These are phyloP conservation scores for Lasioglossum malachurum DNA, from an alignment of 2,888 invertebrate species.

Conservation along the genomic window DNA sequence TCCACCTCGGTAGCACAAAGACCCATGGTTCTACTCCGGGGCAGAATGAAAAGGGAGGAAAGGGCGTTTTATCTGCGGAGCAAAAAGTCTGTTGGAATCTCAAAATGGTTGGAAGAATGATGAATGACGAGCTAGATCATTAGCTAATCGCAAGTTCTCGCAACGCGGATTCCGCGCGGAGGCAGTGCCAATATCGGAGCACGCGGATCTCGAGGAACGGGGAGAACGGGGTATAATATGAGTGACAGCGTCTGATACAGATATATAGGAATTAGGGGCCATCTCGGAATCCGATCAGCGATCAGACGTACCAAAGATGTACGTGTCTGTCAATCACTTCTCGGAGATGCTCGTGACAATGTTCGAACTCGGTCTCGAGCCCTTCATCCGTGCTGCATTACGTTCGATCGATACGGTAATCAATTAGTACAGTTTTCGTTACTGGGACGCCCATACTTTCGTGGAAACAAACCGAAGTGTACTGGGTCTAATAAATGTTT, in stretches of 20 bases:
- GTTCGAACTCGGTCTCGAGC: slow-evolving; percentile 19
- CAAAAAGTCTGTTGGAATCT: slow-evolving; percentile 31
- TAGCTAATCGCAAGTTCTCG: slow-evolving; percentile 43
- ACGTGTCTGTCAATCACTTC: slow-evolving; percentile 59
- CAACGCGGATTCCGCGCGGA: background rate
- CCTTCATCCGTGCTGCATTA: background rate
- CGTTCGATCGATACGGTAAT: slow-evolving; percentile 21
- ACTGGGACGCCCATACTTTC: background rate
- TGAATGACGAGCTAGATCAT: slow-evolving; percentile 44
- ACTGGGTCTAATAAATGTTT: background rate
- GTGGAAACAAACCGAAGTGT: background rate
- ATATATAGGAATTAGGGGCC: slow-evolving; percentile 58
- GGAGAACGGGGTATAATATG: slow-evolving; percentile 47
- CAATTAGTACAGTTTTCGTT: slow-evolving; percentile 7
- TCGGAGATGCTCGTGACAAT: slow-evolving; percentile 54
- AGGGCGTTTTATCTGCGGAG: background rate
- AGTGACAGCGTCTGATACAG: slow-evolving; percentile 67
- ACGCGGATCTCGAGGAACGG: background rate
- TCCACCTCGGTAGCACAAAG: slow-evolving; percentile 23
- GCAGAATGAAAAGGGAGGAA: background rate
- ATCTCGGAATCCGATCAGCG: slow-evolving; percentile 54
- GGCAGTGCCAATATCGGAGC: background rate
- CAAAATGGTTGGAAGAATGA: slow-evolving; percentile 35
- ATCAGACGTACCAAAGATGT: slow-evolving; percentile 61
- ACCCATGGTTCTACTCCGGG: slow-evolving; percentile 12